Evolutionary conservation across 2,888 invertebrate genomes (phyloP).

Genomic region (Rhagonycha lutea): DNA sequence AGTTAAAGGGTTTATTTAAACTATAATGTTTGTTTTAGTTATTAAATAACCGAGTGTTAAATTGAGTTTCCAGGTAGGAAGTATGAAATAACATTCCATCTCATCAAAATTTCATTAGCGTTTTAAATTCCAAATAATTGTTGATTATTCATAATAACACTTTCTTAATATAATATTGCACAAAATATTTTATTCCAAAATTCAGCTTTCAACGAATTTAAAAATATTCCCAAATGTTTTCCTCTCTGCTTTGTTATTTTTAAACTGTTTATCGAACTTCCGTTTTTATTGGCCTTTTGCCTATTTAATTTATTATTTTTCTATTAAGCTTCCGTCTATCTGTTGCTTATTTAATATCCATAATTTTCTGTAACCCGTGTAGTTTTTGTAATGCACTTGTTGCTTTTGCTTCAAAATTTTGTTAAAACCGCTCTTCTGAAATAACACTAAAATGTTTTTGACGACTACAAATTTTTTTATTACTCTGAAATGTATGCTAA

Average conservation of each 20-base stretch:
- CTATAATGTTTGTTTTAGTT: not conserved
- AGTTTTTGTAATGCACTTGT: not conserved
- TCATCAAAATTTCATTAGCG: not conserved
- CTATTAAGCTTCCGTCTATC: not conserved
- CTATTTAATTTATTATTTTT: not conserved
- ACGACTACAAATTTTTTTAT: not conserved
- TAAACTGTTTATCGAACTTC: not conserved
- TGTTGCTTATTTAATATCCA: not conserved
- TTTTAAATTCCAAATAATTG: not conserved
- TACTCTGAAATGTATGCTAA: not conserved
- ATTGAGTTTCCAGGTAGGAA: not conserved
- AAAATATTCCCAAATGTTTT: not conserved
- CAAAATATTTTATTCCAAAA: not conserved
- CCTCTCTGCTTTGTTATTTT: not conserved
- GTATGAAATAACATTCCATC: not conserved
- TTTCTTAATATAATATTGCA: not conserved
- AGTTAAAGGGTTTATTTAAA: slow-evolving; percentile 3
- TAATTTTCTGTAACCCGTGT: not conserved
- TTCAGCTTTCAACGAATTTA: not conserved
- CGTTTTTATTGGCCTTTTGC: not conserved
- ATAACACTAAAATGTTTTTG: not conserved
- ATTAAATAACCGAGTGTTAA: not conserved
- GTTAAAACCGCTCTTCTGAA: not conserved
- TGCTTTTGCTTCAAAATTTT: not conserved
- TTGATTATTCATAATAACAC: not conserved